A percentile compares a stretch with the other conserved stretches of the same genome.
Conservation (phyloP, 2,113 vertebrate genomes). For the Ptyas mucosa region DNA sequence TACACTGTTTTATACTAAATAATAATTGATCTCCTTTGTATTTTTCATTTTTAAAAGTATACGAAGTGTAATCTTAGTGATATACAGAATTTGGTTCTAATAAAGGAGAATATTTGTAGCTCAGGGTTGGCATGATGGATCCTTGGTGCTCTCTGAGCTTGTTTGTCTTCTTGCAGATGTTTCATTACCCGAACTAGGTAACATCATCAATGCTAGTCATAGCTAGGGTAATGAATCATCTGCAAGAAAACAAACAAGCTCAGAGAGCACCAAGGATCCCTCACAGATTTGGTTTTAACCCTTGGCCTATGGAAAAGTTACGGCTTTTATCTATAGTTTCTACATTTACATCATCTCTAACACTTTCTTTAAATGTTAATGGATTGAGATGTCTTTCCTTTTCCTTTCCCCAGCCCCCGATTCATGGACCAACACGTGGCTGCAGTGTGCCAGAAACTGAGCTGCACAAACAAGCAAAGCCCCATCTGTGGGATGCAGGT, state of each 20-base stretch:
- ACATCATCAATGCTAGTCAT: background rate
- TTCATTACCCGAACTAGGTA: background rate
- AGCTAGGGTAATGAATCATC: background rate
- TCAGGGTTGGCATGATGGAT: background rate
- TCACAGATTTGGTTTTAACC: background rate
- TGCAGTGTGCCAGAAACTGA: background rate
- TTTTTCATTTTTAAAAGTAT: background rate
- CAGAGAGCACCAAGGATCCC: background rate
- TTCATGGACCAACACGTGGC: background rate
- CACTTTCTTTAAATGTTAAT: background rate
- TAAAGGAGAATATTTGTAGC: background rate
- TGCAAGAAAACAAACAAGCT: background rate
- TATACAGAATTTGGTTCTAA: background rate
- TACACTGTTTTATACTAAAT: background rate
- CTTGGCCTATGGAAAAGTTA: background rate
- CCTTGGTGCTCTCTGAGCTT: background rate
- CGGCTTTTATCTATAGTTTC: background rate
- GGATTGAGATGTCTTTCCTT: background rate
- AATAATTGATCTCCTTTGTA: background rate
- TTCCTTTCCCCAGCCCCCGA: no score
- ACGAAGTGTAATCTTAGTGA: background rate
- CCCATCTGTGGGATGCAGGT: background rate
- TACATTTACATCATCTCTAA: background rate
- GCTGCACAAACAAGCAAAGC: background rate
- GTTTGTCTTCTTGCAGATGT: background rate